Base-by-base conservation (phyloP, 1,140 invertebrate species). In the Conus ventricosus region DNA sequence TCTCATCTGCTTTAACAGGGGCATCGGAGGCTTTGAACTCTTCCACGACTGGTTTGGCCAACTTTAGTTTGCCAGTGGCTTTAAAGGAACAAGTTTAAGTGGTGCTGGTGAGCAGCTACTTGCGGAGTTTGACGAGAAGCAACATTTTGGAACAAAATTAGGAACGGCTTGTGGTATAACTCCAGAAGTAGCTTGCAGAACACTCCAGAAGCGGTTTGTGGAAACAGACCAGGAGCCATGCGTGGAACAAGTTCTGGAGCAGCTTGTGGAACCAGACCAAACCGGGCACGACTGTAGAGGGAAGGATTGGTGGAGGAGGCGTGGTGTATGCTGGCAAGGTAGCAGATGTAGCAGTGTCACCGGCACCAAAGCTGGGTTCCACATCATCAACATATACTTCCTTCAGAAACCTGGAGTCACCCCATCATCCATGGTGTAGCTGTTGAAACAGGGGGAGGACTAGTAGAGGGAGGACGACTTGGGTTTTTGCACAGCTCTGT, bases 1-100 rank as follows among this genome's bases (percentile, higher is more conserved):
- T 89, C 23, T 92, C 91, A 54, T 92, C 92, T 5, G 85, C 27
- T 20, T 51, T 39, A 17, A 87, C 55, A 13, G 85, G 23, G 23
- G 57, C 11, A n/a, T 87, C 75, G 51, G 8, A 17, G 55, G 54
- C 55, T 51, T 67, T 84, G n/a, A 57, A 54, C 20, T 84, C 82
- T 20, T 63, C 27, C 11, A 15, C 17, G 11, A 84, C 23, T 1
- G 57, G 53, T 53, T 84, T 84, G 55, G 55, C 63, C 23, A 84
- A 10, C 81, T 83, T 83, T 6, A 83, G 25, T 5, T 63, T 84
- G 82, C 82, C 55, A 63, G 23, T 8, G 82, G 80, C 80, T 81
- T 81, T 2, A 81, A 25, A 17, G 76, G 76, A 23, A 71, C 67
- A 7, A 6, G 67, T 23, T n/a, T 71, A 11, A 71, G 23, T 71